Base-by-base conservation (phyloP, 2,113 vertebrate genomes). In the Sus scrofa region DNA sequence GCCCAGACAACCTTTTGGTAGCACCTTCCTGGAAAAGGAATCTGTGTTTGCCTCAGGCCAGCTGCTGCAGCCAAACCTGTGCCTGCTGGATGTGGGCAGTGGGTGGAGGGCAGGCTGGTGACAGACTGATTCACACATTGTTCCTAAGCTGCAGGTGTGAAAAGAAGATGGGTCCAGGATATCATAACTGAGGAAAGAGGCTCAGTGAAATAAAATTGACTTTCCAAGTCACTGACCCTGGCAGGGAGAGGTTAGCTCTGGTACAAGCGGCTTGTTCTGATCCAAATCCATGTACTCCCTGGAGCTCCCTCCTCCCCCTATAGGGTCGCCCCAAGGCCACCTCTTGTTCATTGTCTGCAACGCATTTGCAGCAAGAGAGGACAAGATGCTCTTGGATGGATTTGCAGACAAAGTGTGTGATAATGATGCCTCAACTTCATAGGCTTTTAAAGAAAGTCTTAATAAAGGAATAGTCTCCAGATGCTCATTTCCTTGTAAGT, bases 81-180 rank as follows among this genome's bases (percentile, higher is more conserved):
- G 83, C 78, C 44, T 63, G 37, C n/a, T n/a, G n/a, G n/a, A n/a
- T n/a, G n/a, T 2, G n/a, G 71, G 34, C 87, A 56, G 84, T 18
- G 5, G 1, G 44, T 13, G 3, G 0, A 77, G 54, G 73, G 60
- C 5, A 4, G 34, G 3, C 34, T 9, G 65, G 34, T 37, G 94
- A 89, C 63, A 81, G 67, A 24, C 26, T 24, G 85, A 83, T 34
- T 65, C 67, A 73, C 56, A 83, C 93, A 92, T 87, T 68, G 75
- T 74, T 74, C 89, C 37, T 60, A 70, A 83, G 26, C 68, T 27
- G 79, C 79, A 78, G 62, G 79, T 83, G 50, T 92, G 95, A 71
- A 75, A 91, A 94, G n/a, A 60, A 91, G 67, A 86, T 89, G 84
- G 54, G 56, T 20, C 86, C 14, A 78, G 68, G 22, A 56, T 60